Evolutionary conservation across 2,888 invertebrate genomes (phyloP), one percentile per base, ranked within the genome.

Genomic region (Plagodis dolabraria): DNA sequence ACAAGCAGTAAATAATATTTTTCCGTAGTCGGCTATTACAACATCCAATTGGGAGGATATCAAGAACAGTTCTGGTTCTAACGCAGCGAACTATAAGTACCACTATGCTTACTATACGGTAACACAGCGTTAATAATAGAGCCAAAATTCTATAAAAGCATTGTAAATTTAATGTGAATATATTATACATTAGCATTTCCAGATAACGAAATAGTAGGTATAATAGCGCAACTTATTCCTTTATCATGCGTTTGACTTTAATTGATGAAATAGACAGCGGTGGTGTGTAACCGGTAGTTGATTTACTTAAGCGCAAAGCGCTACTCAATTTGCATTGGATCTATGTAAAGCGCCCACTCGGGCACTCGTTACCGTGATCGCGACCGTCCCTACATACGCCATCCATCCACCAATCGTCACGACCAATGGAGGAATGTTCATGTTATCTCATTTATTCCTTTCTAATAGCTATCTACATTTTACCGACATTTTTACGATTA

Each of bases 261-360:
- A 86, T 87, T 87, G 86, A 86, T 80, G 82, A 86, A 85, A 84
- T 77, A 74, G 77, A 69, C 77, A 77, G 74, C 78, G 73, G 72
- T 76, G 64, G 70, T 67, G 73, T 79, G 75, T 40, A 43, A 48
- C 75, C 73, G 64, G 74, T 73, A 51, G 64, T 72, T 79, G 80
- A 88, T 84, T 84, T 87, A 86, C 85, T 79, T 79, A 74, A 72
- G 75, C 77, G 76, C 81, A 81, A 84, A 85, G 85, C 83, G 80
- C 79, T 79, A 80, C 82, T 81, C 81, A 80, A 88, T 88, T 89
- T 87, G 85, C 87, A 88, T 89, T 80, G 79, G 79, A 87, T 86
- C 83, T 86, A 82, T 86, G 85, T 86, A 85, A 84, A 84, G 79
- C 83, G 79, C 83, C 81, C 82, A 81, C 82, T 83, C 77, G 75